Percentiles rank a stretch among this genome's conserved stretches.
phyloP scores from a whole-genome alignment of 1,140 invertebrate genomes.

The Paraescarpia echinospica region DNA sequence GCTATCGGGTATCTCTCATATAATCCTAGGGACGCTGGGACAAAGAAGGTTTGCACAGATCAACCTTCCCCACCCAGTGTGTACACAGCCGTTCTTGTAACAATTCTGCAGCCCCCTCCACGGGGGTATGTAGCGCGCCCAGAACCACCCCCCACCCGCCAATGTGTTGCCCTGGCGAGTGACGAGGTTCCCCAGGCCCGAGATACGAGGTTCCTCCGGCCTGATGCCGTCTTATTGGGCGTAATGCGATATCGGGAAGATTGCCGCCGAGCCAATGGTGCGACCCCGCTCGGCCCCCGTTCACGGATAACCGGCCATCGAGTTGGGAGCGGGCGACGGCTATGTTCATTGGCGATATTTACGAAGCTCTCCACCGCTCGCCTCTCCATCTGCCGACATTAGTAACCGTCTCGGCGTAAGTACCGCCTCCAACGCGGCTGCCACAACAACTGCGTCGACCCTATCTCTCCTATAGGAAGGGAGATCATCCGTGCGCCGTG shows the following conservation, averaged over 20 bases:
- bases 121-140: not conserved
- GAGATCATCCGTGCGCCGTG: not conserved
- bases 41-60: not conserved
- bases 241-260: not conserved
- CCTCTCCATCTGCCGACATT: not conserved
- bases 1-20: not conserved
- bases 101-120: not conserved
- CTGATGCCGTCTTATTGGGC: not conserved
- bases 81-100: not conserved
- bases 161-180: not conserved
- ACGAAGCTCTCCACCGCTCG: not conserved
- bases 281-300: not conserved
- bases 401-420: not conserved
- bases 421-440: not conserved
- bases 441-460: not conserved
- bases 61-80: not conserved
- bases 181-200: not conserved
- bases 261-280: not conserved
- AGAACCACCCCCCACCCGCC: not conserved
- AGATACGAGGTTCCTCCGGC: no score
- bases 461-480: not conserved
- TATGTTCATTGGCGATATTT: not conserved
- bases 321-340: not conserved
- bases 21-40: not conserved
- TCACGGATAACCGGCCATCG: not conserved